phyloP scores from a whole-genome alignment of 2,113 vertebrate genomes.

The Colinus virginianus region DNA sequence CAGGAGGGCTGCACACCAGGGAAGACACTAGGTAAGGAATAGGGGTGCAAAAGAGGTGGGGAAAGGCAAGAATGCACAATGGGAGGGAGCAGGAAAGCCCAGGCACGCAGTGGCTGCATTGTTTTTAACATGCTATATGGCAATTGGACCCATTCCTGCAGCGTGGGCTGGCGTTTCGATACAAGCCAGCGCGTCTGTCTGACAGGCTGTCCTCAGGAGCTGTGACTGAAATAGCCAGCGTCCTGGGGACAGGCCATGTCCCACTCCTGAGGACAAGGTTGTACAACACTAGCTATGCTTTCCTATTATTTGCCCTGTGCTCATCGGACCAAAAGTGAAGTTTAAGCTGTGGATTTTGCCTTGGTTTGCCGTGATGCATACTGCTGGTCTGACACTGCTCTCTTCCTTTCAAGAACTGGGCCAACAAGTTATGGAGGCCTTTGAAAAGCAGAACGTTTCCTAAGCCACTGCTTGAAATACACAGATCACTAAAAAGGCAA shows the following conservation, averaged over 20 bases:
- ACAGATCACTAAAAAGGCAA: not conserved
- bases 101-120: not conserved
- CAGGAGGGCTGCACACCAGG: fast-evolving
- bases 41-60: not conserved
- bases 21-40: not conserved
- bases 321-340: not conserved
- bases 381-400: not conserved
- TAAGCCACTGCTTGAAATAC: not conserved
- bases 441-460: not conserved
- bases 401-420: not conserved
- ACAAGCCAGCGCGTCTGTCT: slow-evolving; percentile 30
- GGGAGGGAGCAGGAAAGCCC: not conserved
- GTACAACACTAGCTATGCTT: not conserved
- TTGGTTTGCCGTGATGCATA: not conserved
- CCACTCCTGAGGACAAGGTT: not conserved
- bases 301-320: not conserved
- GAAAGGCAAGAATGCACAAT: not conserved
- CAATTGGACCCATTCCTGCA: slow-evolving; percentile 26
- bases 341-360: not conserved
- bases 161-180: not conserved
- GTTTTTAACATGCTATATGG: slow-evolving; percentile 39
- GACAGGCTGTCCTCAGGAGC: slow-evolving; percentile 29
- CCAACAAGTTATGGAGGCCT: fast-evolving
- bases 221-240: not conserved
- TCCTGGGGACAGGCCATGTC: not conserved